Evolutionary conservation across 2,888 invertebrate genomes (phyloP).

Genomic region (Aricia artaxerxes): DNA sequence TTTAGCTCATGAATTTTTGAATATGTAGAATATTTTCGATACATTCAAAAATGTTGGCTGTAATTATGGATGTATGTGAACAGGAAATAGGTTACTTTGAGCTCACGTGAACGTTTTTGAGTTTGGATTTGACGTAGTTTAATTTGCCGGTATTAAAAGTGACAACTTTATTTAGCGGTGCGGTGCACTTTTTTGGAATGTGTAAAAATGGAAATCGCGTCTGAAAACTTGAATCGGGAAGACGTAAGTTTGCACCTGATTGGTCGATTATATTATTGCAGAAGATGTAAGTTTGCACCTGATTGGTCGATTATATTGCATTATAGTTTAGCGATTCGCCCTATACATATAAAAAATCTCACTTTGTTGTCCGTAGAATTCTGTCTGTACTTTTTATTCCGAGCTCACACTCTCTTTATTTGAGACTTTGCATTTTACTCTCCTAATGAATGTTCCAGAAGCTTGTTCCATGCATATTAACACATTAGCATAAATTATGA

Average conservation of each 20-base stretch:
- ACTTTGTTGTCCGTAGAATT: too few relatives aligned
- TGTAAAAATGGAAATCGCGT: neutral
- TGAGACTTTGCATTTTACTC: neutral
- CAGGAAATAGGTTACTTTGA: neutral
- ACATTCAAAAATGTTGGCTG: neutral
- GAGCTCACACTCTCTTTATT: neutral
- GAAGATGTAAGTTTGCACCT: too few relatives aligned
- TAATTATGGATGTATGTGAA: neutral
- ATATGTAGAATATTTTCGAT: constrained; percentile 1
- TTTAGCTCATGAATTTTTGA: neutral
- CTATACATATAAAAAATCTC: too few relatives aligned
- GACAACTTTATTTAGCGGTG: neutral
- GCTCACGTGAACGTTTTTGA: neutral
- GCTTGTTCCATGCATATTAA: constrained; percentile 14
- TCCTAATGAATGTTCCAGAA: constrained; percentile 1
- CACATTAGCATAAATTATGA: constrained; percentile 16
- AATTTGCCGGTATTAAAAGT: neutral
- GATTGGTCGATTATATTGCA: too few relatives aligned
- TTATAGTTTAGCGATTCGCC: too few relatives aligned
- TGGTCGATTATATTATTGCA: too few relatives aligned
- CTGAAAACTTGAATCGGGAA: neutral
- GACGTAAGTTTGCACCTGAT: too few relatives aligned
- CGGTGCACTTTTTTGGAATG: neutral
- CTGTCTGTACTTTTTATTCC: neutral
- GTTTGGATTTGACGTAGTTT: neutral